Conservation (phyloP, 2,888 invertebrate genomes). For the Sminthurides aquaticus region DNA sequence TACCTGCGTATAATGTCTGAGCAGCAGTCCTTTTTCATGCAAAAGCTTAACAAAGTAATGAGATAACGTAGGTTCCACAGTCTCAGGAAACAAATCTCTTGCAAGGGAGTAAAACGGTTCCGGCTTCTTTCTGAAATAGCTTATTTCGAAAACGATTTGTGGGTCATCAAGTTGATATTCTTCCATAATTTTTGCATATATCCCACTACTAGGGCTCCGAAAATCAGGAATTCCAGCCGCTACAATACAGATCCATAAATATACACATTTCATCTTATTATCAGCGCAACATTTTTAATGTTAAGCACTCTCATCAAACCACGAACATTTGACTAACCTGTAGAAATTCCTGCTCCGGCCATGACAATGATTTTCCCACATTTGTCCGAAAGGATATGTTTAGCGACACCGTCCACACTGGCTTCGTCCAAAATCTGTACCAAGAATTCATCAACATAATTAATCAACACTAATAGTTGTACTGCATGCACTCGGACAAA, state of each 20-base stretch:
- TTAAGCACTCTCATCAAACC: too few species aligned
- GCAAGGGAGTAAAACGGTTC: slow-evolving; percentile 87
- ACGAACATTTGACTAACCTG: too few species aligned
- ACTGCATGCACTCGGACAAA: too few species aligned
- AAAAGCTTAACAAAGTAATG: slow-evolving; percentile 85
- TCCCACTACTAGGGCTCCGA: slow-evolving; percentile 81
- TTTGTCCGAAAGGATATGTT: slow-evolving; percentile 66
- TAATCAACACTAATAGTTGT: neutral
- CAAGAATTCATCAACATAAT: neutral
- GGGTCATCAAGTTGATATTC: slow-evolving; percentile 88
- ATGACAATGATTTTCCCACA: slow-evolving; percentile 83
- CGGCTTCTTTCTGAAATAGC: slow-evolving; percentile 78
- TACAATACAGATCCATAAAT: slow-evolving; percentile 49
- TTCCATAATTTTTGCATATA: slow-evolving; percentile 75
- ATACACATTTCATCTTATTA: neutral
- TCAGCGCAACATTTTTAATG: too few species aligned
- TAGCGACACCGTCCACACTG: slow-evolving; percentile 66
- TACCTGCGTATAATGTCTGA: slow-evolving; percentile 54
- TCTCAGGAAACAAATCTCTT: slow-evolving; percentile 79
- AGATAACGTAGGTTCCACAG: slow-evolving; percentile 76
- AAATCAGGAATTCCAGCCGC: slow-evolving; percentile 96
- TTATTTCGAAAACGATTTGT: slow-evolving; percentile 83
- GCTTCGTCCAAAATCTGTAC: slow-evolving; percentile 60
- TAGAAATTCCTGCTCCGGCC: slow-evolving; percentile 94
- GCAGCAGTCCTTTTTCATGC: slow-evolving; percentile 64